A percentile compares a stretch with the other conserved stretches of the same genome.
These are phyloP conservation scores for Panthera uncia DNA, from an alignment of 2,113 vertebrate species.

Conservation along the genomic window DNA sequence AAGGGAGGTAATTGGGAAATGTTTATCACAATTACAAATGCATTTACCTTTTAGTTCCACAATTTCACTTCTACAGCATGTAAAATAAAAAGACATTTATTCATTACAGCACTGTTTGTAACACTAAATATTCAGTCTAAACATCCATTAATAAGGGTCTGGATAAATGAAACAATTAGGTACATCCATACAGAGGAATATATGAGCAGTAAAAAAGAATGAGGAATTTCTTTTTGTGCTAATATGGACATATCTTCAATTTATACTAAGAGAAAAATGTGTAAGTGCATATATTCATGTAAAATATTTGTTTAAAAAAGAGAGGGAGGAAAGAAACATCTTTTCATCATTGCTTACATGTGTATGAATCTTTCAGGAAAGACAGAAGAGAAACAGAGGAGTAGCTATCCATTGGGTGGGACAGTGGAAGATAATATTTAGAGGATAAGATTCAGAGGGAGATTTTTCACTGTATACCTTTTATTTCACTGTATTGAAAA, in stretches of 20 bases:
- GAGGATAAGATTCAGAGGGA: background rate
- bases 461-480: background rate
- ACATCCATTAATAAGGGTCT: background rate
- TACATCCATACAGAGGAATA: background rate
- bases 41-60: background rate
- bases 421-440: background rate
- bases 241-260: background rate
- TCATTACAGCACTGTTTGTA: background rate
- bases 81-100: background rate
- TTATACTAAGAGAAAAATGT: background rate
- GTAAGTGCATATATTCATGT: background rate
- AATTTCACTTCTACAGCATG: background rate
- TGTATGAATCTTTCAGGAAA: background rate
- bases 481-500: background rate
- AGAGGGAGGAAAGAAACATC: background rate
- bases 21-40: background rate
- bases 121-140: background rate
- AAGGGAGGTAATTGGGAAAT: background rate
- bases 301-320: background rate
- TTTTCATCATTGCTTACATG: background rate
- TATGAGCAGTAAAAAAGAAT: background rate
- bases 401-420: accelerated
- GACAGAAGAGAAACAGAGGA: background rate
- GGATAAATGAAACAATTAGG: constrained; percentile 11
- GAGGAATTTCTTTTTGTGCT: background rate